These are phyloP conservation scores for Agrotis puta DNA, from an alignment of 2,888 invertebrate species.

Conservation along the genomic window DNA sequence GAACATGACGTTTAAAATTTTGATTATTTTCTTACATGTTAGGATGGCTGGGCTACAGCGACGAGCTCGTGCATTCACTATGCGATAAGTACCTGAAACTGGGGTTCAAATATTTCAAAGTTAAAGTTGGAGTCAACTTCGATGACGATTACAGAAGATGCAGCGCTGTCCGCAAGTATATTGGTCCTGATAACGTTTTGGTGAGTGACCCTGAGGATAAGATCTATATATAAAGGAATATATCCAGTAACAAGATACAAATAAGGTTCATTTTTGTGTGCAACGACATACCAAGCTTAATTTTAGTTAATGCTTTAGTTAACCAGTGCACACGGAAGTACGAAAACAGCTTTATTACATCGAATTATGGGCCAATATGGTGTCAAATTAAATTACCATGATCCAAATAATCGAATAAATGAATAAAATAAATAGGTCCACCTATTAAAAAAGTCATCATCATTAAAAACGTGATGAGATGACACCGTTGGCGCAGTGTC, in stretches of 20 bases:
- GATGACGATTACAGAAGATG: slow-evolving; percentile 95
- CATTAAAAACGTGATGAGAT: no score
- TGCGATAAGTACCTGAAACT: slow-evolving; percentile 93
- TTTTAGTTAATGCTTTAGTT: background rate
- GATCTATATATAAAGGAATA: background rate
- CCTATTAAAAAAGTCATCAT: no score
- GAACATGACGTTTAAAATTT: background rate
- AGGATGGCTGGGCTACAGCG: slow-evolving; percentile 97
- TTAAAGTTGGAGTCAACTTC: slow-evolving; percentile 96
- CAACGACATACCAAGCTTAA: background rate
- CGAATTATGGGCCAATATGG: no score
- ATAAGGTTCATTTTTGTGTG: no score
- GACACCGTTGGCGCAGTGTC: no score
- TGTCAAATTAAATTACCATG: background rate
- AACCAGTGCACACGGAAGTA: background rate
- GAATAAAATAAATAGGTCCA: no score
- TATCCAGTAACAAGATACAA: no score
- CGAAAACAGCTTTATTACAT: background rate
- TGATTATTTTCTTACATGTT: slow-evolving; percentile 30
- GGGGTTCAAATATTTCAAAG: slow-evolving; percentile 96
- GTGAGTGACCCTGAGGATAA: slow-evolving; percentile 83
- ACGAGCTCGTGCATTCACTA: slow-evolving; percentile 93
- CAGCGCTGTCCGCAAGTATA: slow-evolving; percentile 93
- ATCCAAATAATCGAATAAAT: background rate
- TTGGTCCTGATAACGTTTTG: slow-evolving; percentile 94